Evolutionary conservation across 2,888 invertebrate genomes (phyloP), one percentile per base, ranked within the genome.

Genomic region (Phrixothrix hirtus): DNA sequence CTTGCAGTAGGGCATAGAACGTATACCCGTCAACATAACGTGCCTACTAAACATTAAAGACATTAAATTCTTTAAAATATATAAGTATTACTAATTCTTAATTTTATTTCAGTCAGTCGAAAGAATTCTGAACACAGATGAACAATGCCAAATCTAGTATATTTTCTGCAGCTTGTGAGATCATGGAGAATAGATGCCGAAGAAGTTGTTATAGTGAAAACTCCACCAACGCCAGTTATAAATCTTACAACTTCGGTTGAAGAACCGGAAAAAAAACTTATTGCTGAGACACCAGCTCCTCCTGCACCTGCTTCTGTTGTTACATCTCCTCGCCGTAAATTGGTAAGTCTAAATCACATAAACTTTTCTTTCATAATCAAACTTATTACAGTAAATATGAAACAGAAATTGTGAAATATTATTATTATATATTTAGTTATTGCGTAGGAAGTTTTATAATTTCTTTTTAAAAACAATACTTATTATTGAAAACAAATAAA

Each of bases 221-320:
- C 53, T 46, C 64, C 62, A 12, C 52, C 71, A 15, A 75, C 74
- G n/a, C 75, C 75, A 1, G 69, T 75, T 11, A 73, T 74, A 32
- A 71, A 69, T 38, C 69, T 75, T 9, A 58, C 73, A 21, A 71
- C 74, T 10, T 62, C 62, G 1, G 63, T 71, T 3, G 68, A 68
- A 37, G 65, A 67, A 14, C 68, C 70, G 1, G 59, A 63, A 45
- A 68, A 69, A 35, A 52, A 52, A 17, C 16, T 36, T 5, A 11
- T 36, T 11, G 7, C 15, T 17, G 30, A 13, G 12, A 37, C 34
- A 11, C 25, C 11, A 10, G 27, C 10, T 1, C n/a, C 12, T 2
- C 12, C 32, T n/a, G 32, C 42, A 3, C 42, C 42, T 9, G 10
- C 34, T 32, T 25, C 38, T 7, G 46, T 25, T 2, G 30, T 32